Evolutionary conservation across 2,113 vertebrate genomes (phyloP).

Genomic region (Xyrauchen texanus): DNA sequence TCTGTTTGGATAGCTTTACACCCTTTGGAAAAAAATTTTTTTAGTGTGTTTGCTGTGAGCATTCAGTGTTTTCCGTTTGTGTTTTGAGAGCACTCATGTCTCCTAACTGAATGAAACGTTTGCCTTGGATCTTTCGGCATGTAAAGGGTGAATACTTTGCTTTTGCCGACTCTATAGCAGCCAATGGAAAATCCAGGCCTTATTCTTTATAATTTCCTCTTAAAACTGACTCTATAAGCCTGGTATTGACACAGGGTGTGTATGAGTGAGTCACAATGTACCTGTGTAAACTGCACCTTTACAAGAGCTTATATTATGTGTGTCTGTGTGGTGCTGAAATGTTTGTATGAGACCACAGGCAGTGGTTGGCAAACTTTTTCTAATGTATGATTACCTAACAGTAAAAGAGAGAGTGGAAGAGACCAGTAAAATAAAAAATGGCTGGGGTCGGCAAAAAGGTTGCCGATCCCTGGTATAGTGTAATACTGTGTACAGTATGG

Average conservation of each 20-base stretch:
- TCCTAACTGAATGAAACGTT: conserved; percentile 11
- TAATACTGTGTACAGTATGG: too few species aligned
- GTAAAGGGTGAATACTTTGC: neutral
- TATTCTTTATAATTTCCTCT: conserved; percentile 29
- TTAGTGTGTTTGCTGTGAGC: conserved; percentile 1
- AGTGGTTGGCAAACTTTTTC: too few species aligned
- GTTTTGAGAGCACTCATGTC: neutral
- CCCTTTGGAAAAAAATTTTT: neutral
- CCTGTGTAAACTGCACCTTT: neutral
- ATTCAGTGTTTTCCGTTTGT: neutral
- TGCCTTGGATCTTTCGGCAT: too few species aligned
- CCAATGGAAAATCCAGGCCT: conserved; percentile 27
- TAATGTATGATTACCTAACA: too few species aligned
- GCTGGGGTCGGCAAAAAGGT: too few species aligned
- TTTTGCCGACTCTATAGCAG: conserved; percentile 23
- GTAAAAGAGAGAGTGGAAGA: too few species aligned
- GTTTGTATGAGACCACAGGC: neutral
- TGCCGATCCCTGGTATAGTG: too few species aligned
- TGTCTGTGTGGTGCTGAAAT: neutral
- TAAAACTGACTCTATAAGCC: conserved; percentile 14
- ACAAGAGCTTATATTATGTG: neutral
- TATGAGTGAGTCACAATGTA: conserved; percentile 8
- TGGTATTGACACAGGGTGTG: conserved; percentile 27
- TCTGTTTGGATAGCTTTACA: conserved; percentile 25
- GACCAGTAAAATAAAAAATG: too few species aligned